Percentiles rank a stretch among this genome's conserved stretches.
phyloP scores from a whole-genome alignment of 2,797 vertebrate genomes.

The Oreochromis mossambicus region DNA sequence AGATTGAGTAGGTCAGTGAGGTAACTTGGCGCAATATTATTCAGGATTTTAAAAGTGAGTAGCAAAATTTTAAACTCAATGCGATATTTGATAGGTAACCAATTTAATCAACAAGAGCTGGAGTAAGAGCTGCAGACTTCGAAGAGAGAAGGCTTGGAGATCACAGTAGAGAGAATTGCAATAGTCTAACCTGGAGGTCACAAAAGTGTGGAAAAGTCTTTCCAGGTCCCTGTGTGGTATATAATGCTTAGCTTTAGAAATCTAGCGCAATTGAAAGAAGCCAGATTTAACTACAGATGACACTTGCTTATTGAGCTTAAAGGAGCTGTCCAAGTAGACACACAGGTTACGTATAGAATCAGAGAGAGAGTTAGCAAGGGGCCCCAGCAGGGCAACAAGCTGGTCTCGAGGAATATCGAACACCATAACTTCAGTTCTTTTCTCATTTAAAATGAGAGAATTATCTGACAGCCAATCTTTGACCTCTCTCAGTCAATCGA shows the following conservation, averaged over 20 bases:
- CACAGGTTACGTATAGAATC: neutral
- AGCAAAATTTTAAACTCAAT: neutral
- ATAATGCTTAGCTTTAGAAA: neutral
- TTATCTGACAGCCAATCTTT: too few species aligned
- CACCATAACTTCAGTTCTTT: too few species aligned
- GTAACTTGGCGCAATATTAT: neutral
- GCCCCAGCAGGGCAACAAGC: neutral
- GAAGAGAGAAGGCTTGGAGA: neutral
- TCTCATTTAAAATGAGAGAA: too few species aligned
- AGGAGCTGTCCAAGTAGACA: neutral
- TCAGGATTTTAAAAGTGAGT: neutral
- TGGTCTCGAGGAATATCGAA: too few species aligned
- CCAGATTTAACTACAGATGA: neutral
- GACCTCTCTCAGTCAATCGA: too few species aligned
- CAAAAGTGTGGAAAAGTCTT: neutral
- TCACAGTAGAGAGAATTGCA: neutral
- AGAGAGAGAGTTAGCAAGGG: neutral
- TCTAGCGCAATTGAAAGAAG: neutral
- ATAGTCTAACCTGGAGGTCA: neutral
- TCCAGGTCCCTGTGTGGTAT: neutral
- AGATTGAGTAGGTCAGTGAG: neutral
- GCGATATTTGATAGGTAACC: neutral
- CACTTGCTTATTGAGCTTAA: neutral
- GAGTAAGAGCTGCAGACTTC: neutral
- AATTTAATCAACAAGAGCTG: neutral